Conservation (phyloP, 2,797 vertebrate genomes). For the Vultur gryphus region DNA sequence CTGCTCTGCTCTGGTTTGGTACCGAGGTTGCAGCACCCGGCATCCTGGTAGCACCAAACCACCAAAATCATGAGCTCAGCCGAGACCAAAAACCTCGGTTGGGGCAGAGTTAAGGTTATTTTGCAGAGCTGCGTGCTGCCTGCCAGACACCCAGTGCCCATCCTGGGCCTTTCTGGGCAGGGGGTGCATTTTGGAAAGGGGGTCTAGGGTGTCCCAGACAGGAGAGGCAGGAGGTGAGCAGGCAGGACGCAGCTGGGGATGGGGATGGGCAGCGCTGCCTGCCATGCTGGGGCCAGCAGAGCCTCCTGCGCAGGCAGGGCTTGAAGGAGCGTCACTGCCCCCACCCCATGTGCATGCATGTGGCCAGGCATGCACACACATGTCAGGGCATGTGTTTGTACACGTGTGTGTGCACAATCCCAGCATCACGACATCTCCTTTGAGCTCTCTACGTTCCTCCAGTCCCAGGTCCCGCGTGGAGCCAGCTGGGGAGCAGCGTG, state of each 20-base stretch:
- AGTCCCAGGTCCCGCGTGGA: accelerated
- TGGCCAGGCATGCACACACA: neutral
- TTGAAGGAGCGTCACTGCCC: neutral
- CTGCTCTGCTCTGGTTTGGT: neutral
- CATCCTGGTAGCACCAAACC: neutral
- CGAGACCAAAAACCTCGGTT: accelerated
- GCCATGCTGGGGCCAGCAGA: neutral
- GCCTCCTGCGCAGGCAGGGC: neutral
- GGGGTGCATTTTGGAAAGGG: neutral
- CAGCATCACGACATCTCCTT: neutral
- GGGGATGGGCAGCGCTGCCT: neutral
- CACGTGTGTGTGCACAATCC: accelerated
- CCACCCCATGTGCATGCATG: accelerated
- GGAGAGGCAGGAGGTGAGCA: neutral
- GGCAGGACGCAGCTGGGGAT: neutral
- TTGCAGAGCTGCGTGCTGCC: no score
- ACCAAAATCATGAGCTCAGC: neutral
- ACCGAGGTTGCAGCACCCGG: neutral
- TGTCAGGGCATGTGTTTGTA: neutral
- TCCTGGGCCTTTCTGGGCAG: neutral
- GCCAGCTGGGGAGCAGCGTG: accelerated
- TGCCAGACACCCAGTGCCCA: neutral
- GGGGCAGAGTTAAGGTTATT: neutral
- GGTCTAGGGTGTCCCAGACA: no score
- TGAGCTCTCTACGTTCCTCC: neutral